Base-by-base conservation (phyloP, 2,797 vertebrate species). In the Pogonophryne albipinna region DNA sequence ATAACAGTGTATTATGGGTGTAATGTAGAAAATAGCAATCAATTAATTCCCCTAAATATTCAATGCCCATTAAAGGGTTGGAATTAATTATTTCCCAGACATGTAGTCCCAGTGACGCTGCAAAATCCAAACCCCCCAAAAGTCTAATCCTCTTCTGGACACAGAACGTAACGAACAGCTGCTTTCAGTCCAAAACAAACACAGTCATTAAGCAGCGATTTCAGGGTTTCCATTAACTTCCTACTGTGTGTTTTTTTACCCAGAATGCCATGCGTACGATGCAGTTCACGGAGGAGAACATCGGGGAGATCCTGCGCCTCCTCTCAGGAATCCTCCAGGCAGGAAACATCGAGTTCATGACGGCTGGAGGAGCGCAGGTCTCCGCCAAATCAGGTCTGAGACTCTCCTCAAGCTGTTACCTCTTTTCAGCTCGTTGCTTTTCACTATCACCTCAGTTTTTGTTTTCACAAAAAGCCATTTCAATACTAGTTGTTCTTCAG, bases 301-400 rank as follows among this genome's bases (percentile, higher is more conserved):
- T 98, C 15, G 89, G 56, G 45, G 97, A 99, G 82, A 91, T 98
- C 82, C 83, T 98, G 86, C 94, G 96, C 78, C 93, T 99, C 61
- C 95, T 99, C 70, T 96, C 97, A 10, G 97, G 96, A 31, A 93
- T 99, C 83, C 93, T 99, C n/a, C 97, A 99, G 52, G 80, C 97
- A 0, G 98, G 98, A 57, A 99, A 99, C 60, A 90, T 99, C 13
- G 96, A 99, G 78, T 99, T 99, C 71, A 95, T 98, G 91, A 99
- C 97, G 41, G 98, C 98, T 9, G 98, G 98, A 2, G 98, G 98
- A 52, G 98, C 98, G 0, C 98, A 99, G 42, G 94, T 99, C 55
- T 95, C 96, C 82, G 97, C 96, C 84, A 98, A 98, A 92, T 94
- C 97, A 91, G 98, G 98, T 99, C 27, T 88, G 87, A 52, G 4